Conservation (phyloP, 2,888 invertebrate species). For the Allolobophora icterica region DNA sequence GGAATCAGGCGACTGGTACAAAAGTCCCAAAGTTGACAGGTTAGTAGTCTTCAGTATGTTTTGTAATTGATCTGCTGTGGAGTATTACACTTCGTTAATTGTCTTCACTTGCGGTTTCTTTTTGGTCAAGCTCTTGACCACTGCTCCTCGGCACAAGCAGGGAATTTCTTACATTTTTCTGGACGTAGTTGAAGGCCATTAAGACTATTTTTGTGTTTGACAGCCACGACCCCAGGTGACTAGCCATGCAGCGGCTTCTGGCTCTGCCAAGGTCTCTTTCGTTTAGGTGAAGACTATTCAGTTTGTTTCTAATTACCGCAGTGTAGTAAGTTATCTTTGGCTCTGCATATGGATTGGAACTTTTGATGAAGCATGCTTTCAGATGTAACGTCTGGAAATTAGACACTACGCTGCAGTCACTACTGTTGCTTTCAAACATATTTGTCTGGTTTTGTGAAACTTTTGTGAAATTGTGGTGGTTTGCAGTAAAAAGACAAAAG, state of each 20-base stretch:
- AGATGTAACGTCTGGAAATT: background rate
- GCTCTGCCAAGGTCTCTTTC: background rate
- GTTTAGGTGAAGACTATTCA: slow-evolving; percentile 17
- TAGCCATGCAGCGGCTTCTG: slow-evolving; percentile 9
- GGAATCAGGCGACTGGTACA: slow-evolving; percentile 19
- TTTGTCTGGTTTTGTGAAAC: too few relatives aligned
- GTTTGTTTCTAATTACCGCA: background rate
- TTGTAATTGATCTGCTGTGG: background rate
- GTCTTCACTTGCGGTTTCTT: background rate
- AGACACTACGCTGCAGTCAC: background rate
- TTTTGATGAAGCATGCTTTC: background rate
- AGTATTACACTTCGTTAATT: background rate
- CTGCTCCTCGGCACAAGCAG: too few relatives aligned
- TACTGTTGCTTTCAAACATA: background rate
- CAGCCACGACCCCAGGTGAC: background rate
- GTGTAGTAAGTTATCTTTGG: background rate
- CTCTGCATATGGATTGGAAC: background rate
- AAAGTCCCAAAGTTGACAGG: slow-evolving; percentile 1
- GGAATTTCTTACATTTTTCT: background rate
- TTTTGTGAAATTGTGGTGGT: too few relatives aligned
- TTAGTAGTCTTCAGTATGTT: background rate
- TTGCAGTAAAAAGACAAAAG: too few relatives aligned
- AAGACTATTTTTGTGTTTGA: background rate
- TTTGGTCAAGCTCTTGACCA: too few relatives aligned
- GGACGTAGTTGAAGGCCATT: background rate